Evolutionary conservation across 2,888 invertebrate genomes (phyloP), one percentile per base, ranked within the genome.

Genomic region (Meganola albula): DNA sequence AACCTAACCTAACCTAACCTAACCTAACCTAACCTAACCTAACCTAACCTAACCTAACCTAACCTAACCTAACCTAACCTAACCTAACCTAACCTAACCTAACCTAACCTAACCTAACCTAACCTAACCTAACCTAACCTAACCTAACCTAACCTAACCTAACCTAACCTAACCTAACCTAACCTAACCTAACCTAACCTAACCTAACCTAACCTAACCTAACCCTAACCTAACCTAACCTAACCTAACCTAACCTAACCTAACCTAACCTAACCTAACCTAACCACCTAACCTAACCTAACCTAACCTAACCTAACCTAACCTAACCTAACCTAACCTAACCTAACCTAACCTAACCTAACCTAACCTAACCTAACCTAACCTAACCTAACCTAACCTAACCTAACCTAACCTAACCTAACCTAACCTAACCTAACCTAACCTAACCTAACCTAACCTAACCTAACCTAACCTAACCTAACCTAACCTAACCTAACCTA

Each of bases 221-320:
- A 16, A 16, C 16, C 16, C 6, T 16, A 5, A 5, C 6, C 6
- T 16, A 5, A 5, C 6, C 16, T n/a, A n/a, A n/a, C 16, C 16
- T 5, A 5, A 6, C 16, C 16, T 16, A 6, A 5, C 4, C 4
- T 5, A 16, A 16, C 16, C 16, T 16, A 16, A 16, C 16, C 16
- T 16, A 16, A 16, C 16, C 16, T 31, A 39, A 39, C 39, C 37
- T 28, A 32, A 37, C 31, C 36, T 22, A 16, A 16, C 16, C 16
- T 16, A 16, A 16, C 16, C 16, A 16, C 6, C 16, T 4, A 16
- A 5, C 16, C 4, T 16, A 4, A 16, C 6, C 22, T 12, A 27
- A 27, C 32, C 27, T 23, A 29, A 28, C 34, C 29, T 24, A 29
- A 9, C 16, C 16, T 16, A 16, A 16, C 16, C 16, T 16, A 16